Percentiles rank a stretch among this genome's conserved stretches.
phyloP scores from a whole-genome alignment of 53 echinoderm and acorn worm genomes.

The Echinarachnius parma region DNA sequence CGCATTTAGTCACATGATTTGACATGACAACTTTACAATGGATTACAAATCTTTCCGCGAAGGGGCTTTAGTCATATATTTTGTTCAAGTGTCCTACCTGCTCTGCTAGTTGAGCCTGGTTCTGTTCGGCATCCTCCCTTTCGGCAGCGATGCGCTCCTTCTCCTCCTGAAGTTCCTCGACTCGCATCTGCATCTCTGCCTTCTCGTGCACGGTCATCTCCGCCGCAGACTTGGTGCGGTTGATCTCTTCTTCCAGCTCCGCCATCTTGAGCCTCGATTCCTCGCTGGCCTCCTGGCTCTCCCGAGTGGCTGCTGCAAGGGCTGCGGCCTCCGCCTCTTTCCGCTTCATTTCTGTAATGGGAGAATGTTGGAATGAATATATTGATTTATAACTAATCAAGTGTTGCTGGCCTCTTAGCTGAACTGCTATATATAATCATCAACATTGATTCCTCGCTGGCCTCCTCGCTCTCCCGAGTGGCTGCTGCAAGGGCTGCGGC shows the following conservation, averaged over 20 bases:
- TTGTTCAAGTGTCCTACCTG: too few relatives aligned
- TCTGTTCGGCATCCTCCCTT: background rate
- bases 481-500: constrained; percentile 36
- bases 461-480: constrained; percentile 23
- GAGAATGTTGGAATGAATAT: too few relatives aligned
- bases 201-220: constrained; percentile 41
- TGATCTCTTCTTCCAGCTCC: constrained; percentile 47
- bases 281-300: constrained; percentile 39
- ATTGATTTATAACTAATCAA: too few relatives aligned
- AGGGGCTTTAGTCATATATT: too few relatives aligned
- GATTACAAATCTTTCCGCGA: too few relatives aligned
- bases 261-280: constrained; percentile 53
- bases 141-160: constrained; percentile 5
- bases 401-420: too few relatives aligned
- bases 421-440: too few relatives aligned
- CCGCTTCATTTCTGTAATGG: constrained; percentile 55
- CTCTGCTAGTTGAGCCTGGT: constrained; percentile 10
- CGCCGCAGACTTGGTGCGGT: background rate
- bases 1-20: too few relatives aligned
- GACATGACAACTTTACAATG: too few relatives aligned
- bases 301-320: constrained; percentile 22
- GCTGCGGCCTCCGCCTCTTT: constrained; percentile 31
- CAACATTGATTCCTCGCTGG: constrained; percentile 48
- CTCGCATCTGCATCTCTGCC: constrained; percentile 1
- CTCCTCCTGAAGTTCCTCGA: constrained; percentile 17